Percentiles rank a stretch among this genome's conserved stretches.
phyloP scores from a whole-genome alignment of 2,113 vertebrate species.

The Microtus richardsoni region DNA sequence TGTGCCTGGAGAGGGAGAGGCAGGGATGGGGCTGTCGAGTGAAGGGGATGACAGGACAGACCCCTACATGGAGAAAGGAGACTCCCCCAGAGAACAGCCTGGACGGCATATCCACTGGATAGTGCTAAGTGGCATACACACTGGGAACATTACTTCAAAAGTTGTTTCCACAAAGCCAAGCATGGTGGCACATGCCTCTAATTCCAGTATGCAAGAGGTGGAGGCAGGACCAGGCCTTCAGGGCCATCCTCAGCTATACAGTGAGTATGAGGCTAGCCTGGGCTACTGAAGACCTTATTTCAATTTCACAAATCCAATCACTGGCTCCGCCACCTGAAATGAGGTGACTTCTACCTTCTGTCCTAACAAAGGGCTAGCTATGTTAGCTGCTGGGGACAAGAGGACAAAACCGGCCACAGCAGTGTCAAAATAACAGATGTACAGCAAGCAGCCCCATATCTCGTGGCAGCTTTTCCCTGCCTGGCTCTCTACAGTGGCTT shows the following conservation, averaged over 20 bases:
- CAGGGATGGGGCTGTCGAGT: not conserved
- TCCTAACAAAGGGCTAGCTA: constrained; percentile 15
- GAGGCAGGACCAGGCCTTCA: not conserved
- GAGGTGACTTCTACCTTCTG: not conserved
- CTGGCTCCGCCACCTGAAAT: not conserved
- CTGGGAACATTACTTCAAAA: not conserved
- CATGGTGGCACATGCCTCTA: not conserved
- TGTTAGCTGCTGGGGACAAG: not conserved
- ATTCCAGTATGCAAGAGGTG: not conserved
- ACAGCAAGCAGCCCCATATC: constrained; percentile 1
- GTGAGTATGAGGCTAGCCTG: not conserved
- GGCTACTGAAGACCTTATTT: not conserved
- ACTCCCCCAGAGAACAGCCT: not conserved
- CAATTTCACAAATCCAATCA: not conserved
- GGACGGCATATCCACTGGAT: not conserved
- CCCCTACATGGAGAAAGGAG: not conserved
- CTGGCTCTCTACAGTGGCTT: constrained; percentile 17
- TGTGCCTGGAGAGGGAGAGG: not conserved
- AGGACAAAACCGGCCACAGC: not conserved
- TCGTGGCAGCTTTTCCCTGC: not conserved
- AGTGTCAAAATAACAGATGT: constrained; percentile 39
- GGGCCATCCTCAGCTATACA: not conserved
- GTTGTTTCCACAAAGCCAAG: not conserved
- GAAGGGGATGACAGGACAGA: not conserved
- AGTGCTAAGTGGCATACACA: not conserved